Evolutionary conservation across 2,797 vertebrate species (phyloP).

Genomic region (Microctenopoma stevenorrisi): DNA sequence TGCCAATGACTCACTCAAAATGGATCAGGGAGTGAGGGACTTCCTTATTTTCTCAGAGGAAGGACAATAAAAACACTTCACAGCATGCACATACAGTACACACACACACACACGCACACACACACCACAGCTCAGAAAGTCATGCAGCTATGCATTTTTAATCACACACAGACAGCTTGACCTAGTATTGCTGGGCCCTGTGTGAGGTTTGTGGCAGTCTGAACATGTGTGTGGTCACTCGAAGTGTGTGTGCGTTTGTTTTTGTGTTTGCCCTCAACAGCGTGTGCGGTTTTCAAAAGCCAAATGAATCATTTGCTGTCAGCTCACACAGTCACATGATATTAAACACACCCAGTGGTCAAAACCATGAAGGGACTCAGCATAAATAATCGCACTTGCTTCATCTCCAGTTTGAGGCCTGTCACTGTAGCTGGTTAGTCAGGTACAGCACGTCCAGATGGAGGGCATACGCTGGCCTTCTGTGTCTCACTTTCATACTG

Average conservation of each 20-base stretch:
- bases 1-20: conserved; percentile 64
- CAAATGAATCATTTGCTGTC: conserved; percentile 43
- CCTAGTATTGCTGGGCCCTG: conserved; percentile 62
- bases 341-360: conserved; percentile 6
- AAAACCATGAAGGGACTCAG: neutral
- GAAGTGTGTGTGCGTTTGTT: conserved; percentile 14
- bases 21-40: conserved; percentile 67
- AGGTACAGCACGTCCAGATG: conserved; percentile 9
- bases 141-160: conserved; percentile 74
- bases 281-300: conserved; percentile 15
- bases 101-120: conserved; percentile 4
- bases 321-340: conserved; percentile 5
- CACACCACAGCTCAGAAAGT: conserved; percentile 38
- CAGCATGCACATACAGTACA: conserved; percentile 12
- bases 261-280: conserved; percentile 3
- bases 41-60: conserved; percentile 63
- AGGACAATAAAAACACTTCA: conserved; percentile 45
- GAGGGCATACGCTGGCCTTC: conserved; percentile 24
- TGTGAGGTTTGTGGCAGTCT: conserved; percentile 30
- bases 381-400: conserved; percentile 9
- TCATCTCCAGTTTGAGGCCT: neutral
- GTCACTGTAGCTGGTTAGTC: neutral
- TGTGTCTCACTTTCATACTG: conserved; percentile 18
- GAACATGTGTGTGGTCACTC: neutral
- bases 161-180: conserved; percentile 70